Base-by-base conservation (phyloP, 2,888 invertebrate genomes). In the Aphodius granarius region DNA sequence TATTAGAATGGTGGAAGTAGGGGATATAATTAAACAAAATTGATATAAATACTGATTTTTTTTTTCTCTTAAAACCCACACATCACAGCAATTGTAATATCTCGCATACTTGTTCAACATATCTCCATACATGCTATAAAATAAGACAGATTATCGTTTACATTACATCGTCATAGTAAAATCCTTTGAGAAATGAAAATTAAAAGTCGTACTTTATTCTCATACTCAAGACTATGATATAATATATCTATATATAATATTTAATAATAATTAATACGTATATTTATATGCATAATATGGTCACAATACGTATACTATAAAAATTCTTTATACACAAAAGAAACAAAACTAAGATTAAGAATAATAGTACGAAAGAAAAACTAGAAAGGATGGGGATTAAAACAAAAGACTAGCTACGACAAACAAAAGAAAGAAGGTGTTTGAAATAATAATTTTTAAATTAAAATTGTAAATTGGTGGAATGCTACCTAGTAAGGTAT, bases 31-130 rank as follows among this genome's bases (percentile, higher is more conserved):
- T 75, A 78, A 43, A 43, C 43, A 78, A 73, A 73, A 75, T 76
- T 80, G 78, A 79, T 82, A 80, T 82, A 82, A 82, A 82, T 82
- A 82, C 80, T 82, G 81, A 81, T 81, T 80, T 82, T 80, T 81
- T n/a, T 81, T 79, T 79, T 80, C 79, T 78, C 78, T 80, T 81
- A 82, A 82, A 80, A 80, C 79, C 78, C 82, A 82, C 82, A 81
- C 82, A 82, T 82, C 82, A 82, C 82, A 82, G 82, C 80, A 81
- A 81, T 84, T 85, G 85, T 85, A 82, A 82, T 83, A 84, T 84
- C 84, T 84, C 81, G 81, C 84, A 85, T 84, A 84, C 85, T 80
- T 64, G 43, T 23, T 66, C 64, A 73, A 43, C 43, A 68, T 72
- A 68, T 43, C 43, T 43, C 43, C 43, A 43, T 66, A 73, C 75